These are phyloP conservation scores for Drosophila cracens DNA, from an alignment of 2,888 invertebrate genomes.

Conservation along the genomic window DNA sequence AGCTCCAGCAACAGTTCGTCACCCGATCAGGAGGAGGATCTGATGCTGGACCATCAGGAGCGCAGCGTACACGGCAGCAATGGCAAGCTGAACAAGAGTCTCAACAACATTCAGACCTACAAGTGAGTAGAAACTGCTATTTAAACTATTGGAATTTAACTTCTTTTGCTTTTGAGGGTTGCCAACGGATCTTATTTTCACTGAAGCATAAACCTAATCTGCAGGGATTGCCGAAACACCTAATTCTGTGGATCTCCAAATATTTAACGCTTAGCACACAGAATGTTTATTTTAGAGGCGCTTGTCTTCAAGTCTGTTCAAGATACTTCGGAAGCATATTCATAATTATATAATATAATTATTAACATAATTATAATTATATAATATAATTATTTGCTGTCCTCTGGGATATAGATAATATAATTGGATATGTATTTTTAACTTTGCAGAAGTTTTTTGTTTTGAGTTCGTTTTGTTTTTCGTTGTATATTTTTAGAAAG, in stretches of 20 bases:
- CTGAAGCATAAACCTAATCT: not conserved
- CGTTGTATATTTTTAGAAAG: not conserved
- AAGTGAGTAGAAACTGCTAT: conserved; percentile 60
- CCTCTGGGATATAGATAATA: not conserved
- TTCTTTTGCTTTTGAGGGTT: not conserved
- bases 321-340: not conserved
- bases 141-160: not conserved
- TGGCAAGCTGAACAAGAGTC: conserved; percentile 82
- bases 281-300: too few relatives aligned
- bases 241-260: too few relatives aligned
- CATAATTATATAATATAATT: too few relatives aligned
- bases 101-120: conserved; percentile 85
- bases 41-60: conserved; percentile 78
- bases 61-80: conserved; percentile 68
- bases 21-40: conserved; percentile 82
- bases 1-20: conserved; percentile 83
- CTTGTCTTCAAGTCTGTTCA: not conserved
- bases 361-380: too few relatives aligned
- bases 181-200: not conserved
- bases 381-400: not conserved
- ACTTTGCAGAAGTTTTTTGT: not conserved
- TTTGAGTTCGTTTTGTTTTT: not conserved
- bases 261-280: too few relatives aligned
- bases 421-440: not conserved
- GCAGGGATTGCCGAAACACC: not conserved